These are phyloP conservation scores for Latrodectus elegans DNA, from an alignment of 2,888 invertebrate species.

Conservation along the genomic window DNA sequence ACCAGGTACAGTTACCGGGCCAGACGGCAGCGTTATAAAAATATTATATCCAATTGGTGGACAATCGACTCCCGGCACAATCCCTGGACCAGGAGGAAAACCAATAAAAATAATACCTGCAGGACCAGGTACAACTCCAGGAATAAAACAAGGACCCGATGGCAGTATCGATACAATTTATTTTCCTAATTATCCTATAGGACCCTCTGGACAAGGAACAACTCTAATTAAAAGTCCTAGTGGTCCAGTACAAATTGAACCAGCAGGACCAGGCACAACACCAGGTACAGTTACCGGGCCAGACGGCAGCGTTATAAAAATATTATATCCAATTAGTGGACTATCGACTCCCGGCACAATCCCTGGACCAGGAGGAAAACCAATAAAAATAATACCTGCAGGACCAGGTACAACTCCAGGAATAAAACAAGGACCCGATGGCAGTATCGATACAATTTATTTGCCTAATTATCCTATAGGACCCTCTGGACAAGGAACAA, in stretches of 20 bases:
- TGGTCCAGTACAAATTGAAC: background rate
- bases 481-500: background rate
- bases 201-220: background rate
- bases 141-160: background rate
- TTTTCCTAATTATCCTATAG: background rate
- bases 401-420: background rate
- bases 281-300: background rate
- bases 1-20: background rate
- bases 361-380: background rate
- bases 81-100: background rate
- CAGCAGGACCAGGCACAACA: background rate
- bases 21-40: background rate
- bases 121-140: constrained; percentile 9
- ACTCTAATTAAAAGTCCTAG: background rate
- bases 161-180: background rate
- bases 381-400: background rate
- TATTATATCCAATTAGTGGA: background rate
- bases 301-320: background rate
- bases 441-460: background rate
- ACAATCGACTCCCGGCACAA: background rate
- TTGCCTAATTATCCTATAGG: background rate
- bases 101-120: background rate
- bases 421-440: background rate
- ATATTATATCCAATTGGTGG: background rate
- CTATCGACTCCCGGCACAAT: background rate